Base-by-base conservation (phyloP, 2,888 invertebrate species). In the Zootermopsis nevadensis region DNA sequence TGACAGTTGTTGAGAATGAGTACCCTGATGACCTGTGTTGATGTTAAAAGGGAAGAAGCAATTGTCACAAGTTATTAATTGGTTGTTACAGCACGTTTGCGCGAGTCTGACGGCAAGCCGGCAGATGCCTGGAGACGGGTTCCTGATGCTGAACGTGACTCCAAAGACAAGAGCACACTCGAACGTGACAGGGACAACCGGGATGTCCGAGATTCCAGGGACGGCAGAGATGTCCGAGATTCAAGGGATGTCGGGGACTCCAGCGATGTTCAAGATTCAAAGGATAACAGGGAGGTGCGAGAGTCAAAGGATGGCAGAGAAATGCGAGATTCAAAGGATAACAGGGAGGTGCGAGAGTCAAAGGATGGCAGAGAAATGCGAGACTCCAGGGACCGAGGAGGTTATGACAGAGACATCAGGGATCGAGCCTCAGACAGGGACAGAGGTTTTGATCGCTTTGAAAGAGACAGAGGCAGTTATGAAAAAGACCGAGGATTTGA, bases 341-440 rank as follows among this genome's bases (percentile, higher is more conserved):
- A 42, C 12, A 67, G 81, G 22, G 81, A 72, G 1, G 67, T 66
- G n/a, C 82, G 83, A 38, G 55, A 55, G 60, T 15, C 24, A 24
- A 66, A 27, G n/a, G n/a, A 60, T n/a, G 27, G 15, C 67, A 27
- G 67, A 33, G 85, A 79, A 48, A 67, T 60, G 22, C n/a, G 82
- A 22, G 83, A 79, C 42, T 38, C 35, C 80, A 83, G 82, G 33
- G 85, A 83, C 27, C 82, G 84, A 53, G 82, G 84, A 33, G 84
- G 85, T 48, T 84, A 82, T 48, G 85, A 85, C 24, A 83, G 85
- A 30, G 83, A 82, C 35, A 83, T 84, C 15, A 81, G 85, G 42
- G 86, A 84, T 48, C 80, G 85, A 27, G 77, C 84, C 33, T 84
- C 85, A 48, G 85, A 85, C 86, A 35, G 86, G 86, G 87, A 42